These are phyloP conservation scores for Clavelina lepadiformis DNA, from an alignment of 23 tunicate species.

Conservation along the genomic window DNA sequence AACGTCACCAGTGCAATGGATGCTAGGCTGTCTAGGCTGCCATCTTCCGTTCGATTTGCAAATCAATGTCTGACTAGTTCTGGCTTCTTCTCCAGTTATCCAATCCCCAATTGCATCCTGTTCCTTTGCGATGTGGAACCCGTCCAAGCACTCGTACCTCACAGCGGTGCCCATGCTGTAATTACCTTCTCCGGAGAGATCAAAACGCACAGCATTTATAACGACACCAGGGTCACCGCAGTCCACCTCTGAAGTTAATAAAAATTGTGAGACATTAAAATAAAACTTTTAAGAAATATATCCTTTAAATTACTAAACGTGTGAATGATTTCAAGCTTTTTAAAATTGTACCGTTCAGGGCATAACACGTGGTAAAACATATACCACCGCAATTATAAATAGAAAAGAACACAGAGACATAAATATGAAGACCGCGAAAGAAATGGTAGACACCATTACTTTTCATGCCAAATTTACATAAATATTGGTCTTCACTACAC, in stretches of 20 bases:
- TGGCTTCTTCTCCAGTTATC: neutral
- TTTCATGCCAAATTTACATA: too few species aligned
- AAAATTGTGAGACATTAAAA: neutral
- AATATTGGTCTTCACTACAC: too few species aligned
- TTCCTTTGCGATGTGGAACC: slow-evolving; percentile 28
- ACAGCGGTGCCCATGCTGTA: slow-evolving; percentile 22
- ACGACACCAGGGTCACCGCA: slow-evolving; percentile 43
- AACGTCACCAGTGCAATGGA: too few species aligned
- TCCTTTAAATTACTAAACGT: neutral
- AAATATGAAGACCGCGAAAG: too few species aligned
- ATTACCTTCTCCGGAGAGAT: slow-evolving; percentile 7
- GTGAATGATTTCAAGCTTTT: too few species aligned
- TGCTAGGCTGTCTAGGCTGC: slow-evolving; percentile 21
- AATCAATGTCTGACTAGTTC: neutral
- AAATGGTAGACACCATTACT: too few species aligned
- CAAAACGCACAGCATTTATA: slow-evolving; percentile 2
- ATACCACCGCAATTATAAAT: too few species aligned
- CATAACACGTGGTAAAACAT: too few species aligned
- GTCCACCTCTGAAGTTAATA: slow-evolving; percentile 22
- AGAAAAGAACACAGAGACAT: too few species aligned
- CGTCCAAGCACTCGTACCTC: slow-evolving; percentile 19
- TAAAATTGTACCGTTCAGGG: too few species aligned
- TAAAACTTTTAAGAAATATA: too few species aligned
- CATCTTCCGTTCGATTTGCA: slow-evolving; percentile 56
- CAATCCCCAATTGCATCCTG: slow-evolving; percentile 59